Evolutionary conservation across 2,113 vertebrate species (phyloP).

Genomic region (Notechis scutatus): DNA sequence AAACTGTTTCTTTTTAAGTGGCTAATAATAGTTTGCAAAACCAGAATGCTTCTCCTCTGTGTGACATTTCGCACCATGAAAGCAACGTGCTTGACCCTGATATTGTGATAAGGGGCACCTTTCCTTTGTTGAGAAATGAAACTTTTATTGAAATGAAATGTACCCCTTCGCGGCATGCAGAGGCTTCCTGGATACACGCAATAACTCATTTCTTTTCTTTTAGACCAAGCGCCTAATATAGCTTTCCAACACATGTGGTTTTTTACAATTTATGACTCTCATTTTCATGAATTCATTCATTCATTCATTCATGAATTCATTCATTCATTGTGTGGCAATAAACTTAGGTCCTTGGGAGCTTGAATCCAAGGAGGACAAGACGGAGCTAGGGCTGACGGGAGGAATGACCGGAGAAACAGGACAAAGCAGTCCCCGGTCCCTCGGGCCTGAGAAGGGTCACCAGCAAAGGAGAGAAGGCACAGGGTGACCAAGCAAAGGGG

Average conservation of each 20-base stretch:
- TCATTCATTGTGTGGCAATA: neutral
- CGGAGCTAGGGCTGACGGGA: no score
- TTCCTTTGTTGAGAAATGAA: neutral
- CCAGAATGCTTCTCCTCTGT: neutral
- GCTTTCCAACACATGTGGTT: neutral
- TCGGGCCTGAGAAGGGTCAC: no score
- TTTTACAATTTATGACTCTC: neutral
- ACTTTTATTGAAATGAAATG: neutral
- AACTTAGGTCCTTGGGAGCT: no score
- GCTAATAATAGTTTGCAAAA: neutral
- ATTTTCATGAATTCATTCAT: no score
- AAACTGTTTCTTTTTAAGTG: neutral
- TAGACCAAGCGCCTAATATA: neutral
- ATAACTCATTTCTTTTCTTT: neutral
- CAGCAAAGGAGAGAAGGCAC: no score
- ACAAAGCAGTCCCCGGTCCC: no score
- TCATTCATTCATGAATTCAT: neutral
- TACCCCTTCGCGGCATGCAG: neutral
- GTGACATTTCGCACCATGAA: neutral
- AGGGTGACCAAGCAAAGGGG: no score
- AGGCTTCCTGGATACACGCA: neutral
- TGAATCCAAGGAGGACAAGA: no score
- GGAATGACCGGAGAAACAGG: no score
- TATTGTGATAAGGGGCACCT: neutral
- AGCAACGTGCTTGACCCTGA: neutral